Base-by-base conservation (phyloP, 2,888 invertebrate genomes). In the Gymnocheta viridis region DNA sequence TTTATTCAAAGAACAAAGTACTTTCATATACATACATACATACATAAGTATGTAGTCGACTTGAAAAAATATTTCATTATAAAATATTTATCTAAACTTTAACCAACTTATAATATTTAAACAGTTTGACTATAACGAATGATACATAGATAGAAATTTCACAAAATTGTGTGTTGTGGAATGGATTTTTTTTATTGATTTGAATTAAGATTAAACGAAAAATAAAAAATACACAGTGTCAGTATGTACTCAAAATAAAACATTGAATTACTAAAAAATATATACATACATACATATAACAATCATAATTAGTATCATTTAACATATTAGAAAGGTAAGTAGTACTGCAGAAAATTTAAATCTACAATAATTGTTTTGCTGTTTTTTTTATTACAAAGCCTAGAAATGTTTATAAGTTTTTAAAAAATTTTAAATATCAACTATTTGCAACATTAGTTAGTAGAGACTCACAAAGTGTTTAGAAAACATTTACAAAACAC, bases 211-310 rank as follows among this genome's bases (percentile, higher is more conserved):
- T 78, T 67, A 35, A 62, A 70, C 17, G 32, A 58, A 41, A 47
- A 58, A 49, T n/a, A 70, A 17, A 17, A 22, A 81, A 79, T 32
- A 70, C n/a, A 69, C 29, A 60, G 51, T 82, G 58, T 64, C 69
- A 73, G 38, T 70, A 76, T 70, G 64, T 70, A 85, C 24, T 72
- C 51, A 56, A 85, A 82, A 82, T 66, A 78, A 79, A 82, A 69
- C 47, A 70, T 67, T 69, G 78, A 79, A 82, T 78, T 82, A 82
- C 47, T 69, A 41, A 73, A 66, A 60, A 22, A 51, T 19, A 47
- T 29, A 64, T 47, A 12, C 32, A n/a, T n/a, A n/a, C n/a, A n/a
- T n/a, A n/a, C n/a, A n/a, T 2, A 56, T 32, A 56, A 32, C 12
- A 29, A 44, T 14, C 2, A 58, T 49, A 29, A 9, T 19, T 51